Percentiles rank a stretch among this genome's conserved stretches.
Evolutionary conservation across 2,888 invertebrate genomes (phyloP).

Genomic region (Diarsia rubi): DNA sequence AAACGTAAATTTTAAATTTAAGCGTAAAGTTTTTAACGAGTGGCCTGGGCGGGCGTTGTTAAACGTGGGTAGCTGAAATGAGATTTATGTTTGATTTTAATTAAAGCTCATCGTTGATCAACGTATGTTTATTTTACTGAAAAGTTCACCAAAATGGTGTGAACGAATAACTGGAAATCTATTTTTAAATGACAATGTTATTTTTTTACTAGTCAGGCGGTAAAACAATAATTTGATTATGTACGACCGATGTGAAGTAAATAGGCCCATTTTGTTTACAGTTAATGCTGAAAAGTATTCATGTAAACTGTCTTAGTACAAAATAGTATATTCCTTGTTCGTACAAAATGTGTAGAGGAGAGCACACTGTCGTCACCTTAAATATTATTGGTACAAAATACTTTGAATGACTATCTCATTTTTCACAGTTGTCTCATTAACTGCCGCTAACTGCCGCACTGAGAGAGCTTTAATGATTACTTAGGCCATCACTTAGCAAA

Average conservation of each 20-base stretch:
- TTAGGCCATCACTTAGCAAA: no score
- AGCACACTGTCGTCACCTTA: no score
- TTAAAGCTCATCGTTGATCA: conserved; percentile 11
- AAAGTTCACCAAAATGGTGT: not conserved
- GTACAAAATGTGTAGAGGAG: no score
- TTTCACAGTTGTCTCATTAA: no score
- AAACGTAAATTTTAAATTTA: no score
- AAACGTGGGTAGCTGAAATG: conserved; percentile 4
- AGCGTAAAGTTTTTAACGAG: conserved; percentile 15
- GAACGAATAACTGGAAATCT: not conserved
- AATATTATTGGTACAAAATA: no score
- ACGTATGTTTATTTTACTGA: conserved; percentile 8
- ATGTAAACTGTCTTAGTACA: not conserved
- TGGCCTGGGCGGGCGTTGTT: not conserved
- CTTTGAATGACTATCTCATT: no score
- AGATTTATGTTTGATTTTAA: conserved; percentile 12
- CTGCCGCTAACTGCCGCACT: no score
- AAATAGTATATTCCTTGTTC: not conserved
- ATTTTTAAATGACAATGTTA: not conserved
- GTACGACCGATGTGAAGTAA: not conserved
- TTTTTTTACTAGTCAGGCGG: not conserved
- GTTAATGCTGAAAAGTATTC: not conserved
- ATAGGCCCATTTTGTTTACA: not conserved
- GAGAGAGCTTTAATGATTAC: no score
- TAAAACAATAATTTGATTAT: not conserved